phyloP scores from a whole-genome alignment of 2,888 invertebrate genomes.

The Pristionchus arcanus region DNA sequence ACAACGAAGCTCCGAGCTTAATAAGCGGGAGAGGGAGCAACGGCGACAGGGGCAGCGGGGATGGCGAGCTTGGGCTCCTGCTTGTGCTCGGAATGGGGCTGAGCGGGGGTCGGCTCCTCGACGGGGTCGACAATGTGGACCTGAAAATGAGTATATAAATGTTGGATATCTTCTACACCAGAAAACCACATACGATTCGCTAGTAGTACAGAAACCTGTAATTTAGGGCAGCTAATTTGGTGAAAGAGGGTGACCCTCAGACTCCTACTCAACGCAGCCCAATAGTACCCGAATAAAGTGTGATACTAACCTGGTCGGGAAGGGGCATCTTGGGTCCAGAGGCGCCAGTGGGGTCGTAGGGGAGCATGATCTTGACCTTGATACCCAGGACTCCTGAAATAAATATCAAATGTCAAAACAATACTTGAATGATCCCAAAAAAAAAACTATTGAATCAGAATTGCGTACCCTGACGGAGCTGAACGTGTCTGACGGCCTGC shows the following conservation, averaged over 20 bases:
- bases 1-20: constrained; percentile 48
- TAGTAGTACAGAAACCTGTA: constrained; percentile 44
- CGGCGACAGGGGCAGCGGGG: constrained; percentile 33
- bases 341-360: constrained; percentile 97
- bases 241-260: constrained; percentile 46
- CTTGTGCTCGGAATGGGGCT: constrained; percentile 78
- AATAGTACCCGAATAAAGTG: neutral
- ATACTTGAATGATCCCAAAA: neutral
- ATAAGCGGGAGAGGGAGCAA: constrained; percentile 55
- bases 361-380: constrained; percentile 98
- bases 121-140: constrained; percentile 94
- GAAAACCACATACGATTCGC: constrained; percentile 19
- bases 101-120: constrained; percentile 85
- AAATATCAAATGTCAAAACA: neutral
- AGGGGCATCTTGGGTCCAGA: constrained; percentile 97
- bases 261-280: constrained; percentile 53
- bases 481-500: constrained; percentile 96
- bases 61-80: constrained; percentile 63
- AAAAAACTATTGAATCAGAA: neutral
- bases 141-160: constrained; percentile 15
- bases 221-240: constrained; percentile 54
- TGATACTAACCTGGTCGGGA: constrained; percentile 90
- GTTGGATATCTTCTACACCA: constrained; percentile 43
- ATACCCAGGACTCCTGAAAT: constrained; percentile 85
- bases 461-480: constrained; percentile 90